Evolutionary conservation across 2,888 invertebrate species (phyloP).

Genomic region (Philopedon plagiatum): DNA sequence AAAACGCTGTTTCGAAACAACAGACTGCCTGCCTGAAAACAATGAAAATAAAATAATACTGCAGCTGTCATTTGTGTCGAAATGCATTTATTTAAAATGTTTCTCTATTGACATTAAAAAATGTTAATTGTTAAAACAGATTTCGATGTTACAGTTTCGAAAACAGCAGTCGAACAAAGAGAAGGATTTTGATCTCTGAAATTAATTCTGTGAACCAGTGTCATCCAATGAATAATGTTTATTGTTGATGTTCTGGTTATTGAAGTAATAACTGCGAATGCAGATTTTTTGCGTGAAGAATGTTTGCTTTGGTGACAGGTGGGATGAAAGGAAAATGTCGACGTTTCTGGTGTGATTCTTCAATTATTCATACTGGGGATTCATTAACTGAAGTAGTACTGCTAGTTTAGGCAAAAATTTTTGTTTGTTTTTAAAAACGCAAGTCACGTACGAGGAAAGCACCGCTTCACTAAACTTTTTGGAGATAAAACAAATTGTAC

Average conservation of each 20-base stretch:
- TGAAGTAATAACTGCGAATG: background rate
- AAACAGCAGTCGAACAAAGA: conserved; percentile 24
- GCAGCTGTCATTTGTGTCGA: conserved; percentile 41
- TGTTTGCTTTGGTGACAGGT: background rate
- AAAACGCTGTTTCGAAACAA: conserved; percentile 6
- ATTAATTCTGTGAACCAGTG: conserved; percentile 38
- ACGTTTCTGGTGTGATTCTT: too few relatives aligned
- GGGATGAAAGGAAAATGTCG: background rate
- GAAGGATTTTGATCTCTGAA: conserved; percentile 29
- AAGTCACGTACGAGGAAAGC: too few relatives aligned
- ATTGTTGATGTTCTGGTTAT: conserved; percentile 11
- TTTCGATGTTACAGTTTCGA: conserved; percentile 24
- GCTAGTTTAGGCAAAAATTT: too few relatives aligned
- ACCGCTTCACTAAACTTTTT: too few relatives aligned
- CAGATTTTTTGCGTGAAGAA: conserved; percentile 1
- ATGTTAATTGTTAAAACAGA: conserved; percentile 45
- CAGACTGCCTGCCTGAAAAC: conserved; percentile 9
- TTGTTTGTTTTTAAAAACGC: too few relatives aligned
- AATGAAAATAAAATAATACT: conserved; percentile 36
- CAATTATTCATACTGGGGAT: too few relatives aligned
- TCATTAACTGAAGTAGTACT: too few relatives aligned
- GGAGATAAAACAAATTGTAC: too few relatives aligned
- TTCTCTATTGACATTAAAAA: conserved; percentile 40
- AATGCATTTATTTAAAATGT: conserved; percentile 34
- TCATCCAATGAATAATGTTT: conserved; percentile 39